Percentiles rank a stretch among this genome's conserved stretches.
Conservation (phyloP, 2,888 invertebrate genomes). For the Metalampra italica region DNA sequence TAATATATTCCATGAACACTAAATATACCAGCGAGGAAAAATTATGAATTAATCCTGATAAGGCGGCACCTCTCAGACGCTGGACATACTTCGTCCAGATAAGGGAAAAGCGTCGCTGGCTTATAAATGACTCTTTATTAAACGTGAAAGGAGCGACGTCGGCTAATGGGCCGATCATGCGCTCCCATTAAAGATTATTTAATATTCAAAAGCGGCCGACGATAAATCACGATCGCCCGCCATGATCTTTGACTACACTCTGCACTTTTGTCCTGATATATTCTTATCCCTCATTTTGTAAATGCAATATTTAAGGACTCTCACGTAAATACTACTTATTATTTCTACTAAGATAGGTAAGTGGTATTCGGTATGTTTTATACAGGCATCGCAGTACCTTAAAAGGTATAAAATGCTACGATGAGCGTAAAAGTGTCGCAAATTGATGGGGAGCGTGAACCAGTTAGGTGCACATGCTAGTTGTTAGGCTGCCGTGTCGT, state of each 20-base stretch:
- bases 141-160: conserved; percentile 77
- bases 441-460: conserved; percentile 52
- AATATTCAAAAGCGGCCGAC: conserved; percentile 76
- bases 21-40: conserved; percentile 56
- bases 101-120: conserved; percentile 74
- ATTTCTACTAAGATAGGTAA: too few relatives aligned
- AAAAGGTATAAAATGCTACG: conserved; percentile 50
- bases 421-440: conserved; percentile 62
- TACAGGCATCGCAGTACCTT: conserved; percentile 31
- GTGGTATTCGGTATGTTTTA: too few relatives aligned
- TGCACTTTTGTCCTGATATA: conserved; percentile 62
- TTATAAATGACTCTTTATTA: conserved; percentile 79
- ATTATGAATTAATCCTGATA: conserved; percentile 76
- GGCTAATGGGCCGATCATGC: conserved; percentile 79
- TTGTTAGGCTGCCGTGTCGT: conserved; percentile 49
- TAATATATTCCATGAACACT: conserved; percentile 1
- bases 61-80: conserved; percentile 75
- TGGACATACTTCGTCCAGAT: conserved; percentile 73
- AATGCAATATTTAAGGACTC: conserved; percentile 22
- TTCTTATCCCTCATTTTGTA: conserved; percentile 41
- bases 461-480: conserved; percentile 44
- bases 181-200: conserved; percentile 79
- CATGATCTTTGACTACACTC: conserved; percentile 69
- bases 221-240: conserved; percentile 75
- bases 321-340: neutral